Percentiles rank a stretch among this genome's conserved stretches.
These are phyloP conservation scores for Cladopsammia gracilis DNA, from an alignment of 64 coral and sea anemone genomes.

Conservation along the genomic window DNA sequence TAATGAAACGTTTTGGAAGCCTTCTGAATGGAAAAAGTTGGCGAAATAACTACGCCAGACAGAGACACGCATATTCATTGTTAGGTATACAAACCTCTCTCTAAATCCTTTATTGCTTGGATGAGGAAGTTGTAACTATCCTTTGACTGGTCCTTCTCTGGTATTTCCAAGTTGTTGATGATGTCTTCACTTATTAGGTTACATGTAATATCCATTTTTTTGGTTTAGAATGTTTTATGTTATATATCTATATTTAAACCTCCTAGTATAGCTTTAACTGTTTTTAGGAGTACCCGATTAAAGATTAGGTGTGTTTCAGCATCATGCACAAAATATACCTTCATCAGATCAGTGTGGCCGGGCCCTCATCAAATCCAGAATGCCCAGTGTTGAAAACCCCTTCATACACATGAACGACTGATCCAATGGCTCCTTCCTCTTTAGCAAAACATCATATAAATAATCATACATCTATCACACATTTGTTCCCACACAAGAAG, in stretches of 20 bases:
- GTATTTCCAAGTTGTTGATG: not conserved
- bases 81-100: not conserved
- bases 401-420: conserved; percentile 46
- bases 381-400: conserved; percentile 48
- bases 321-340: not conserved
- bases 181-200: conserved; percentile 15
- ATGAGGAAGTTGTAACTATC: conserved; percentile 11
- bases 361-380: conserved; percentile 22
- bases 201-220: no score
- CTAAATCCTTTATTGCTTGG: conserved; percentile 1
- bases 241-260: no score
- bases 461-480: no score
- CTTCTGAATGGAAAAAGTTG: not conserved
- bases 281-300: no score
- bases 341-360: conserved; percentile 39
- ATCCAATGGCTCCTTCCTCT: conserved; percentile 44
- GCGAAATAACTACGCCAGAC: no score
- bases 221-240: no score
- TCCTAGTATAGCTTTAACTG: no score
- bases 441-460: conserved; percentile 24
- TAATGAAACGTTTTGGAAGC: not conserved
- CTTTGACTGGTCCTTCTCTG: not conserved
- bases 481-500: no score
- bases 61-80: not conserved
- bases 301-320: not conserved